Percentiles rank a stretch among this genome's conserved stretches.
These are phyloP conservation scores for Drosophila arawakana DNA, from an alignment of 1,140 invertebrate species.

Conservation along the genomic window DNA sequence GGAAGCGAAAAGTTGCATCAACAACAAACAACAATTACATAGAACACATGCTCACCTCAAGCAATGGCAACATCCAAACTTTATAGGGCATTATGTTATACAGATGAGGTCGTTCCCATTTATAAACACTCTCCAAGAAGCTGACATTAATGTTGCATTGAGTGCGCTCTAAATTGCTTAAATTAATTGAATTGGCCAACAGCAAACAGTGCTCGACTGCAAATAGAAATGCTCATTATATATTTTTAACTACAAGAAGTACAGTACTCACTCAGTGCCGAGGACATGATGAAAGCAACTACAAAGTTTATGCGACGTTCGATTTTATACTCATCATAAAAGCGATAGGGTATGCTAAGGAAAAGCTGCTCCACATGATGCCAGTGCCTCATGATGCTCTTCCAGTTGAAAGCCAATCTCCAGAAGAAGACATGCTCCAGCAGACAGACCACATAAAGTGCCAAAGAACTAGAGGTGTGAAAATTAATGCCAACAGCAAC, in stretches of 20 bases:
- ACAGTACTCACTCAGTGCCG: constrained; percentile 57
- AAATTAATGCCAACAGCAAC: constrained; percentile 59
- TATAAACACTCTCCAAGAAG: constrained; percentile 70
- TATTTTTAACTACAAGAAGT: not conserved
- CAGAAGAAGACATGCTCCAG: constrained; percentile 79
- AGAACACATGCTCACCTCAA: constrained; percentile 47
- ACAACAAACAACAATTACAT: too few relatives aligned
- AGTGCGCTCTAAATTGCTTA: constrained; percentile 69
- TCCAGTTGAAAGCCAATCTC: constrained; percentile 72
- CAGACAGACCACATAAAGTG: constrained; percentile 70
- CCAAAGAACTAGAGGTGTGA: constrained; percentile 68
- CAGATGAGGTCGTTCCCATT: constrained; percentile 72
- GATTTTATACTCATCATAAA: constrained; percentile 73
- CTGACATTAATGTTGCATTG: constrained; percentile 76
- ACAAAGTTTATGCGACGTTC: constrained; percentile 68
- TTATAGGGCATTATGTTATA: constrained; percentile 66
- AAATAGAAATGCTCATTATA: not conserved
- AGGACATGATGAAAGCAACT: constrained; percentile 58
- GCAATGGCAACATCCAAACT: constrained; percentile 61
- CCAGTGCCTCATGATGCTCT: constrained; percentile 64
- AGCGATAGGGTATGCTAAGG: constrained; percentile 66
- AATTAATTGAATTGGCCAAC: constrained; percentile 66
- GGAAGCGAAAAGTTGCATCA: not conserved
- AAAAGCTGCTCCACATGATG: constrained; percentile 71
- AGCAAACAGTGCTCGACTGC: constrained; percentile 70